phyloP scores from a whole-genome alignment of 30 jellyfish, hydroid and myxozoan species.

The Turritopsis rubra region DNA sequence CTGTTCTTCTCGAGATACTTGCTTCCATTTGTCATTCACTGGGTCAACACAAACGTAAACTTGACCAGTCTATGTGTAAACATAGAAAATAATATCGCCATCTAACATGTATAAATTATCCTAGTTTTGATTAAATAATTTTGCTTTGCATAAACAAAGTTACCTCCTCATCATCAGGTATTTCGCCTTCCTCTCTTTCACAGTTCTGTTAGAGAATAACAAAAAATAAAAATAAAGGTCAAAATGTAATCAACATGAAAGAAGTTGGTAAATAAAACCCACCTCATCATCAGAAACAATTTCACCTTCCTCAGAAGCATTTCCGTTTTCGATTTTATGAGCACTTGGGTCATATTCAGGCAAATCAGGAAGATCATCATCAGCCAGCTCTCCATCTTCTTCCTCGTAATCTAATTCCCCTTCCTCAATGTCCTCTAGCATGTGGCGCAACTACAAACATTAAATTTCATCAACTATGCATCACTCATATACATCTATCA shows the following conservation, averaged over 20 bases:
- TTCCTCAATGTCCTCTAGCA: constrained; percentile 78
- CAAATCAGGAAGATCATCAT: constrained; percentile 44
- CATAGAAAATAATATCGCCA: neutral
- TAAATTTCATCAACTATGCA: no score
- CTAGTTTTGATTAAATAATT: neutral
- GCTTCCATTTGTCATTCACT: constrained; percentile 4
- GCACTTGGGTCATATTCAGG: constrained; percentile 35
- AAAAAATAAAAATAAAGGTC: neutral
- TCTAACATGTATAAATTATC: neutral
- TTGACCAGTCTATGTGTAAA: constrained; percentile 9
- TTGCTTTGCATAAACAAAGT: neutral
- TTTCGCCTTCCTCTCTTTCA: constrained; percentile 24
- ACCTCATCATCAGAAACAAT: constrained; percentile 72
- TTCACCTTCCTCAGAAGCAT: constrained; percentile 87
- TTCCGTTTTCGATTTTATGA: constrained; percentile 25
- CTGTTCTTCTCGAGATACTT: constrained; percentile 15
- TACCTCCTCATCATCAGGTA: constrained; percentile 16
- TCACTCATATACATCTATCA: no score
- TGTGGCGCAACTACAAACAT: constrained; percentile 8
- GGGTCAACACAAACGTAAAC: constrained; percentile 27
- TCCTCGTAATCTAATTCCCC: constrained; percentile 98
- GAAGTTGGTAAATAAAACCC: neutral
- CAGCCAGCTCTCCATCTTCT: constrained; percentile 55
- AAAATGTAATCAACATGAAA: neutral
- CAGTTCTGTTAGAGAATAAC: neutral